phyloP scores from a whole-genome alignment of 2,113 vertebrate species.

The Centropus unirufus region DNA sequence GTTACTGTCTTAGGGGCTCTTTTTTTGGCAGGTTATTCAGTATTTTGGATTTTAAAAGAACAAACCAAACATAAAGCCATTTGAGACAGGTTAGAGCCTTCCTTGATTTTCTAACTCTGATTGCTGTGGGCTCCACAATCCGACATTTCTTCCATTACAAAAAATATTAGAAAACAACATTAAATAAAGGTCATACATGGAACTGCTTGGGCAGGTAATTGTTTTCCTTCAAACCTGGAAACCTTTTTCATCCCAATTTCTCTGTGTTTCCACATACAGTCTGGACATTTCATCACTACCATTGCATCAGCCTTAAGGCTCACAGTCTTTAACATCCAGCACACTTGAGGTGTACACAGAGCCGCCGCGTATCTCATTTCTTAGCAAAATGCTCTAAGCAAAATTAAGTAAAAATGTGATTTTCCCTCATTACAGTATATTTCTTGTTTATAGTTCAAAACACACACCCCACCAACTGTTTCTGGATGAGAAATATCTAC shows the following conservation, averaged over 20 bases:
- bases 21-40: not conserved
- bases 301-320: not conserved
- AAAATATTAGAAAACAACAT: not conserved
- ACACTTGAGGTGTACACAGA: not conserved
- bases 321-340: not conserved
- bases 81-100: not conserved
- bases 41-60: not conserved
- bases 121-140: not conserved
- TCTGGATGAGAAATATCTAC: not conserved
- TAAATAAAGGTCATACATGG: not conserved
- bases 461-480: not conserved
- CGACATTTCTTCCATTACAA: constrained; percentile 1
- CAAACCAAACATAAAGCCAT: not conserved
- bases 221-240: not conserved
- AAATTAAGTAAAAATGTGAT: not conserved
- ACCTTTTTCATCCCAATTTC: not conserved
- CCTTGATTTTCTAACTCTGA: not conserved
- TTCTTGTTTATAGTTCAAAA: constrained; percentile 2
- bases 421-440: not conserved
- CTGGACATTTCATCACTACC: not conserved
- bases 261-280: not conserved
- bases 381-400: not conserved
- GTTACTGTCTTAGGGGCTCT: not conserved
- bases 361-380: not conserved
- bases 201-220: not conserved